Conservation (phyloP, 1,140 invertebrate genomes). For the Eumeta japonica region DNA sequence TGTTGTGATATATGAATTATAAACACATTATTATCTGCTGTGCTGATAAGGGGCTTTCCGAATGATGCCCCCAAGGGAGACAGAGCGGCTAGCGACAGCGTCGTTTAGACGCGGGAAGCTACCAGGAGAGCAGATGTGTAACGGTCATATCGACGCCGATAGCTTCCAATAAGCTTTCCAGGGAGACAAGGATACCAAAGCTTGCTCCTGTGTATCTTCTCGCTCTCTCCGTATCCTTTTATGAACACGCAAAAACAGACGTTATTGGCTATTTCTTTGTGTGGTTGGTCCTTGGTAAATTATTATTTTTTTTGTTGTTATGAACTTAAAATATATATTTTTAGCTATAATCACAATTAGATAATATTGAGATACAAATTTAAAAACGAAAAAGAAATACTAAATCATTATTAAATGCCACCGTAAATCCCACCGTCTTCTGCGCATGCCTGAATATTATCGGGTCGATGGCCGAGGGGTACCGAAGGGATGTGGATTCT, state of each 20-base stretch:
- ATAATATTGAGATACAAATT: too few species aligned
- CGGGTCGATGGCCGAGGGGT: conserved; percentile 30
- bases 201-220: conserved; percentile 4
- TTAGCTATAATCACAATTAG: too few species aligned
- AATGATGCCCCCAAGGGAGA: conserved; percentile 44
- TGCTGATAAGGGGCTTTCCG: not conserved
- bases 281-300: too few species aligned
- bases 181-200: conserved; percentile 28
- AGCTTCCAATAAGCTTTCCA: conserved; percentile 41
- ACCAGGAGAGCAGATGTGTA: conserved; percentile 39
- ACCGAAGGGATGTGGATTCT: conserved; percentile 47
- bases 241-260: too few species aligned
- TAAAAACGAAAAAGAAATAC: too few species aligned
- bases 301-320: too few species aligned
- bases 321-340: too few species aligned
- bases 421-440: too few species aligned
- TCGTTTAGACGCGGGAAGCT: conserved; percentile 49
- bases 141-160: conserved; percentile 19
- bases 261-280: too few species aligned
- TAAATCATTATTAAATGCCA: too few species aligned
- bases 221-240: too few species aligned
- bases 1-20: conserved; percentile 6
- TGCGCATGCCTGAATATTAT: too few species aligned
- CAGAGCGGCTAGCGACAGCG: conserved; percentile 52
- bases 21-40: not conserved